Percentiles rank a stretch among this genome's conserved stretches.
phyloP scores from a whole-genome alignment of 2,888 invertebrate species.

The Limnephilus rhombicus region DNA sequence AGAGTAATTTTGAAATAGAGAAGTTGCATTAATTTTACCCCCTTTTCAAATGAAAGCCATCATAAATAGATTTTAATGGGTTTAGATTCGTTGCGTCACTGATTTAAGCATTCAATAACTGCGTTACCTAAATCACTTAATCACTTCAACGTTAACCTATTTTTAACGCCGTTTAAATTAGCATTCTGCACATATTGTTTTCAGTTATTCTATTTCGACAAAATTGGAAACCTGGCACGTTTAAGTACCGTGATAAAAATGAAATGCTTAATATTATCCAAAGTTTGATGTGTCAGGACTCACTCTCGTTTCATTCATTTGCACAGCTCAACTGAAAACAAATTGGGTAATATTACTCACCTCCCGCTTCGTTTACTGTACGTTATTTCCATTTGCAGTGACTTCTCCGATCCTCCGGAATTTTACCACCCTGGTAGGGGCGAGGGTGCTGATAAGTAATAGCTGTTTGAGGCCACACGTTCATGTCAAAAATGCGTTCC shows the following conservation, averaged over 20 bases:
- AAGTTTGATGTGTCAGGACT: slow-evolving; percentile 11
- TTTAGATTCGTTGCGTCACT: background rate
- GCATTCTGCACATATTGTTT: background rate
- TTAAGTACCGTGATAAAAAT: background rate
- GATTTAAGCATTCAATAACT: background rate
- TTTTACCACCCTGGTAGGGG: background rate
- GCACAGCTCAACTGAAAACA: slow-evolving; percentile 41
- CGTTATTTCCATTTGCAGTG: background rate
- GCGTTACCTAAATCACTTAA: background rate
- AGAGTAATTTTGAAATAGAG: background rate
- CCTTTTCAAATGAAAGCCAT: background rate
- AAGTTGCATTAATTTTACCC: background rate
- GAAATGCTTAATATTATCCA: slow-evolving; percentile 12
- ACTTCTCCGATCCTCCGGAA: background rate
- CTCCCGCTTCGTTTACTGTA: background rate
- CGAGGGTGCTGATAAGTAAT: slow-evolving; percentile 51
- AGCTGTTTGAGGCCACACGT: slow-evolving; percentile 55
- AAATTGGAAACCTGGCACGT: background rate
- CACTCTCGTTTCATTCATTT: slow-evolving; percentile 47
- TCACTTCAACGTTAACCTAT: background rate
- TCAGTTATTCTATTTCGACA: background rate
- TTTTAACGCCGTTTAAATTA: background rate
- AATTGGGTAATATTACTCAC: slow-evolving; percentile 35
- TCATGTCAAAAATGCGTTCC: slow-evolving; percentile 56
- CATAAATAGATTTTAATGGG: background rate